Evolutionary conservation across 64 coral and sea anemone species (phyloP).

Genomic region (Montipora cactus): DNA sequence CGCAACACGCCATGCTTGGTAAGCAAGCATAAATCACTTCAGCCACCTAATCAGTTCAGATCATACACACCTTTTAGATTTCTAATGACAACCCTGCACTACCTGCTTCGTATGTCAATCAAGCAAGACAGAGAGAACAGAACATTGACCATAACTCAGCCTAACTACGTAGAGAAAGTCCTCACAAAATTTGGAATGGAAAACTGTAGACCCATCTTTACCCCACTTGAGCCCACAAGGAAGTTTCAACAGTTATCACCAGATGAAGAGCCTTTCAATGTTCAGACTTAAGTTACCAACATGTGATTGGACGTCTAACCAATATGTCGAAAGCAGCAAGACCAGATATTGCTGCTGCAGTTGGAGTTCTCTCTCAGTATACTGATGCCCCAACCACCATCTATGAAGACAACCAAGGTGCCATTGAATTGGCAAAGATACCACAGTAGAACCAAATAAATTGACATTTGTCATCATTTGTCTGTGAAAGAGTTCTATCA

Average conservation of each 20-base stretch:
- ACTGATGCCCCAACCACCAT: neutral
- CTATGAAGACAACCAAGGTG: neutral
- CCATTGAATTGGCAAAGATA: conserved; percentile 5
- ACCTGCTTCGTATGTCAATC: conserved; percentile 51
- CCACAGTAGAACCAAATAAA: neutral
- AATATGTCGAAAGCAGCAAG: neutral
- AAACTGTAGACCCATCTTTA: conserved; percentile 37
- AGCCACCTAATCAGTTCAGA: too few species aligned
- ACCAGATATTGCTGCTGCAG: conserved; percentile 30
- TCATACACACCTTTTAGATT: too few species aligned
- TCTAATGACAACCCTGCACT: neutral
- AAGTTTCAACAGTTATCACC: neutral
- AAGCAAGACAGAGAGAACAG: conserved; percentile 29
- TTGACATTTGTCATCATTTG: neutral
- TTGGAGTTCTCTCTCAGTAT: conserved; percentile 18
- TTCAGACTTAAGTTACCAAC: neutral
- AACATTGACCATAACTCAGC: conserved; percentile 34
- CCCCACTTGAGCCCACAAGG: neutral
- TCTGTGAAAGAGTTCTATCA: neutral
- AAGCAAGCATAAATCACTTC: too few species aligned
- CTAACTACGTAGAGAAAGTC: conserved; percentile 14
- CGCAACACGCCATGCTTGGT: too few species aligned
- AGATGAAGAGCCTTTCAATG: neutral
- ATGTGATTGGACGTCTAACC: neutral
- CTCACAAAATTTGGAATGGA: conserved; percentile 57